These are phyloP conservation scores for Boleophthalmus pectinirostris DNA, from an alignment of 2,113 vertebrate species.

Conservation along the genomic window DNA sequence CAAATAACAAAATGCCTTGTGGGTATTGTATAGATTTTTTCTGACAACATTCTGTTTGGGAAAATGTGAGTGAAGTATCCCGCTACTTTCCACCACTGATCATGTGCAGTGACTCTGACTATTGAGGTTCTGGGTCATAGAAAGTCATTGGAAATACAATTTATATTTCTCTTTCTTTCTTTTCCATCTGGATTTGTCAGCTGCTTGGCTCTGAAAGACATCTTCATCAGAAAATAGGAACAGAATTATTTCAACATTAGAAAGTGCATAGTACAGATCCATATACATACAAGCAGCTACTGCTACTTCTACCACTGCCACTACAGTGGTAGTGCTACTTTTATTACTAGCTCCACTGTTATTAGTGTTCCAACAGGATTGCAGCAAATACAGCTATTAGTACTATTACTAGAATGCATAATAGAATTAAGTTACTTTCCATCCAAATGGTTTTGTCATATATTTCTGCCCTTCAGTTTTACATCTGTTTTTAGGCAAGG, in stretches of 20 bases:
- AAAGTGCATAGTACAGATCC: conserved; percentile 3
- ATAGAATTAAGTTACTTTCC: too few species aligned
- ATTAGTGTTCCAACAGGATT: too few species aligned
- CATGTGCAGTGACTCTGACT: background rate
- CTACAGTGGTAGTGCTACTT: too few species aligned
- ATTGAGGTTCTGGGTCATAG: background rate
- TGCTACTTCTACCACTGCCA: background rate
- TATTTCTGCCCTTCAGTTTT: too few species aligned
- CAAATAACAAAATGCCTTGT: background rate
- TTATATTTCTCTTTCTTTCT: conserved; percentile 10
- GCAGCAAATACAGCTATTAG: too few species aligned
- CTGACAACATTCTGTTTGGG: background rate
- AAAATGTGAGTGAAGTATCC: background rate
- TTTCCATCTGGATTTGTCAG: conserved; percentile 28
- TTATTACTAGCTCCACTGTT: too few species aligned
- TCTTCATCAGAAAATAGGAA: conserved; percentile 14
- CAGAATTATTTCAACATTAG: background rate
- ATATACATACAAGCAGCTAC: background rate
- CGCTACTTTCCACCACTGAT: background rate
- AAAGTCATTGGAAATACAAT: conserved; percentile 28
- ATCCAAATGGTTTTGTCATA: too few species aligned
- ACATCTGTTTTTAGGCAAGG: too few species aligned
- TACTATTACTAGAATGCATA: too few species aligned
- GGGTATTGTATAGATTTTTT: background rate
- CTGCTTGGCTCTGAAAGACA: conserved; percentile 27